Conservation (phyloP, 2,888 invertebrate species). For the Phaonia tiefii region DNA sequence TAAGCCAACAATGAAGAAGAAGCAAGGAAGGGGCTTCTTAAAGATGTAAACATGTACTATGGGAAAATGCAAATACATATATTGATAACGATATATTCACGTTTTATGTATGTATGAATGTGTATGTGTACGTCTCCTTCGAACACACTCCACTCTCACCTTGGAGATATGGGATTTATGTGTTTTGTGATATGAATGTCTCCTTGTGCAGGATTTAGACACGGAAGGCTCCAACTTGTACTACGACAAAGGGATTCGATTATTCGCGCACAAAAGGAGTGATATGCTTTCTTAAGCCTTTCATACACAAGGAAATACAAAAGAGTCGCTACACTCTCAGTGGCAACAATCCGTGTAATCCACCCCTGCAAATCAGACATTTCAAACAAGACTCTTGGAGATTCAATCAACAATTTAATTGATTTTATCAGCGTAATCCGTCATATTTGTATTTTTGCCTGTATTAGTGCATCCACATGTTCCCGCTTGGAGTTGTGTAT, state of each 20-base stretch:
- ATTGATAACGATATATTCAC: too few relatives aligned
- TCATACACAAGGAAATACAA: neutral
- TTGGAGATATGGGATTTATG: constrained; percentile 34
- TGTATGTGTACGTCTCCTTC: neutral
- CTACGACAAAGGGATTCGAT: constrained; percentile 56
- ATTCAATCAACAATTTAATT: constrained; percentile 13
- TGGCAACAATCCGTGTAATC: too few relatives aligned
- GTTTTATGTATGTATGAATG: neutral
- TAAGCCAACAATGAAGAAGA: too few relatives aligned
- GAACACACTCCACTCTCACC: neutral
- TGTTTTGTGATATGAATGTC: constrained; percentile 18
- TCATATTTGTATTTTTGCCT: neutral
- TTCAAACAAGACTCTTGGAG: too few relatives aligned
- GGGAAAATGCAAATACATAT: too few relatives aligned
- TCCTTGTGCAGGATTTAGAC: constrained; percentile 31
- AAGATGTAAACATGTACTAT: too few relatives aligned
- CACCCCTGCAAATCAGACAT: neutral
- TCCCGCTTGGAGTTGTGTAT: neutral
- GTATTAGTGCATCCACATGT: too few relatives aligned
- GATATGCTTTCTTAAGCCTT: constrained; percentile 32
- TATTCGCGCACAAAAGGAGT: constrained; percentile 37
- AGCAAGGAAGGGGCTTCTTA: too few relatives aligned
- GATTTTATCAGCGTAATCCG: constrained; percentile 4
- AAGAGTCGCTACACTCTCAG: too few relatives aligned
- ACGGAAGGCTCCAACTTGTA: constrained; percentile 3